A percentile compares a stretch with the other conserved stretches of the same genome.
Conservation (phyloP, 2,888 invertebrate species). For the Monopis laevigella region DNA sequence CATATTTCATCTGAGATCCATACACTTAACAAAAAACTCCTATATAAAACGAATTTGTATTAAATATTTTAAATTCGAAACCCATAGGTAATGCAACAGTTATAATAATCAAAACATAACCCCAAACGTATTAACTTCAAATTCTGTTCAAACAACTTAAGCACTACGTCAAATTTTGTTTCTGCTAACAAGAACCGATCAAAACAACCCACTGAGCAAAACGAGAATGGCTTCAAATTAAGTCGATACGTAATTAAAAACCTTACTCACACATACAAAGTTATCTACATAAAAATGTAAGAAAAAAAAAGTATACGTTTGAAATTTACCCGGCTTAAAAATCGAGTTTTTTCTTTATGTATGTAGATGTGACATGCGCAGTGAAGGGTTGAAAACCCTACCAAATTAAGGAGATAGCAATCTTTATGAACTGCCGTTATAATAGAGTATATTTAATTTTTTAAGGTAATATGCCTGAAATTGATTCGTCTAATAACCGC, state of each 20-base stretch:
- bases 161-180: too few species aligned
- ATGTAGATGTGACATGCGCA: conserved; percentile 54
- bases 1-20: too few species aligned
- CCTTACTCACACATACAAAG: conserved; percentile 62
- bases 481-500: too few species aligned
- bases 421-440: too few species aligned
- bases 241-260: conserved; percentile 69
- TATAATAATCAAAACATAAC: conserved; percentile 31
- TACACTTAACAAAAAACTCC: too few species aligned
- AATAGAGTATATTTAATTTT: too few species aligned
- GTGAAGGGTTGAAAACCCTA: conserved; percentile 51
- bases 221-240: conserved; percentile 56
- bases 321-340: conserved; percentile 67
- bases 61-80: too few species aligned
- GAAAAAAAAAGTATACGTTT: conserved; percentile 67
- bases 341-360: conserved; percentile 66
- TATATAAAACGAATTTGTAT: too few species aligned
- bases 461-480: too few species aligned
- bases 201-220: conserved; percentile 36
- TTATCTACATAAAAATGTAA: conserved; percentile 61
- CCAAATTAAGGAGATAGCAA: too few species aligned
- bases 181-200: conserved; percentile 28
- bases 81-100: background rate
- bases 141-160: background rate
- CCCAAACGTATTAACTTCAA: conserved; percentile 19